phyloP scores from a whole-genome alignment of 2,113 vertebrate genomes.

The Tamias sibiricus region DNA sequence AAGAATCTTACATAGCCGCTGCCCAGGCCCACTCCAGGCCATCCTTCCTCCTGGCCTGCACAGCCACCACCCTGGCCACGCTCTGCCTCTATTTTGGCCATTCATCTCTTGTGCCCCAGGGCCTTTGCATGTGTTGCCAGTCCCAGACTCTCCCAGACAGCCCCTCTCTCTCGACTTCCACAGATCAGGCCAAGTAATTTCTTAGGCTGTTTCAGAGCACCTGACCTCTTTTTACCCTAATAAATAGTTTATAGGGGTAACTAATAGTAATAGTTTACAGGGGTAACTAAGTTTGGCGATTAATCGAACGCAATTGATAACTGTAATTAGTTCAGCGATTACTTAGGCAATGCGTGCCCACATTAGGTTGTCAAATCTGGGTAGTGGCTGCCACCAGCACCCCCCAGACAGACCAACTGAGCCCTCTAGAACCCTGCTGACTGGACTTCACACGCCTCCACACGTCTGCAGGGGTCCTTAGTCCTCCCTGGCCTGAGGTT shows the following conservation, averaged over 20 bases:
- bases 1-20: background rate
- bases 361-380: background rate
- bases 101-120: background rate
- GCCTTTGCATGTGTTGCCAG: background rate
- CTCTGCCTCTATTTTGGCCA: background rate
- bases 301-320: background rate
- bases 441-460: background rate
- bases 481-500: background rate
- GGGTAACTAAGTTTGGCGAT: background rate
- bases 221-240: background rate
- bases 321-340: background rate
- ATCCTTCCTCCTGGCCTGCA: background rate
- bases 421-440: background rate
- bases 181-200: background rate
- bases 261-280: too few species aligned
- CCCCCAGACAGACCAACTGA: too few species aligned
- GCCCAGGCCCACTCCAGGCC: background rate
- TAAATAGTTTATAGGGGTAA: background rate
- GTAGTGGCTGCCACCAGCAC: background rate
- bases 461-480: fast-evolving
- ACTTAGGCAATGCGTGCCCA: background rate
- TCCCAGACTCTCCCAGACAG: background rate
- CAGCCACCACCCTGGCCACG: background rate
- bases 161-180: too few species aligned
- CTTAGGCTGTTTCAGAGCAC: background rate